phyloP scores from a whole-genome alignment of 2,113 vertebrate species.

The Globicephala melas region DNA sequence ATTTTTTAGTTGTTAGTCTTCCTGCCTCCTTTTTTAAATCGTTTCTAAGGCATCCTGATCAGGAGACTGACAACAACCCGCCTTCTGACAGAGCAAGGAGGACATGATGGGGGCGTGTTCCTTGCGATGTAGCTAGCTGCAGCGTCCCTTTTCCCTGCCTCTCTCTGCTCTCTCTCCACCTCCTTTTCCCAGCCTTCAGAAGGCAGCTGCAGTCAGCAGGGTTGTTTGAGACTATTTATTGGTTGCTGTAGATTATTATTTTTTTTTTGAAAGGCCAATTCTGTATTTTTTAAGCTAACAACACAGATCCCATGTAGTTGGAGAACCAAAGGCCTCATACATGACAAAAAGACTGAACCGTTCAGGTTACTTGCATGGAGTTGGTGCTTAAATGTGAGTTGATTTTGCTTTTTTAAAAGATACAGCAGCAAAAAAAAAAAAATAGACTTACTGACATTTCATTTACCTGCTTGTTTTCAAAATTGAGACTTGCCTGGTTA shows the following conservation, averaged over 20 bases:
- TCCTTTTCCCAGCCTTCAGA: constrained; percentile 74
- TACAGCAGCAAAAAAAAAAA: constrained; percentile 70
- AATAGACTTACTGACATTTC: constrained; percentile 58
- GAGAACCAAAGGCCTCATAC: constrained; percentile 78
- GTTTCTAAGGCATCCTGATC: constrained; percentile 81
- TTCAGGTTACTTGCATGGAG: constrained; percentile 80
- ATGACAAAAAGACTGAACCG: constrained; percentile 78
- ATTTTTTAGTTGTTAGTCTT: constrained; percentile 78
- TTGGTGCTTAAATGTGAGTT: constrained; percentile 81
- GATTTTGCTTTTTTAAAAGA: constrained; percentile 79
- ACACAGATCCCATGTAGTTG: constrained; percentile 45
- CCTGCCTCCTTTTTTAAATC: constrained; percentile 72
- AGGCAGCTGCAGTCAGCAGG: constrained; percentile 75
- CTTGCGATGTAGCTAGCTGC: constrained; percentile 74
- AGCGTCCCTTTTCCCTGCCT: constrained; percentile 63
- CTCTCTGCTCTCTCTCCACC: constrained; percentile 68
- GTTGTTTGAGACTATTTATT: constrained; percentile 75
- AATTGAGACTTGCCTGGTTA: constrained; percentile 65
- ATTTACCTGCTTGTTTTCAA: constrained; percentile 72
- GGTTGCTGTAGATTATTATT: constrained; percentile 74
- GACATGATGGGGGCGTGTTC: constrained; percentile 84
- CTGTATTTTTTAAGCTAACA: constrained; percentile 66
- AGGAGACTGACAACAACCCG: constrained; percentile 81
- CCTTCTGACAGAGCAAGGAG: constrained; percentile 79
- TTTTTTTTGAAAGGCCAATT: constrained; percentile 66